These are phyloP conservation scores for Dendronephthya gigantea DNA, from an alignment of 64 coral and sea anemone species.

Conservation along the genomic window DNA sequence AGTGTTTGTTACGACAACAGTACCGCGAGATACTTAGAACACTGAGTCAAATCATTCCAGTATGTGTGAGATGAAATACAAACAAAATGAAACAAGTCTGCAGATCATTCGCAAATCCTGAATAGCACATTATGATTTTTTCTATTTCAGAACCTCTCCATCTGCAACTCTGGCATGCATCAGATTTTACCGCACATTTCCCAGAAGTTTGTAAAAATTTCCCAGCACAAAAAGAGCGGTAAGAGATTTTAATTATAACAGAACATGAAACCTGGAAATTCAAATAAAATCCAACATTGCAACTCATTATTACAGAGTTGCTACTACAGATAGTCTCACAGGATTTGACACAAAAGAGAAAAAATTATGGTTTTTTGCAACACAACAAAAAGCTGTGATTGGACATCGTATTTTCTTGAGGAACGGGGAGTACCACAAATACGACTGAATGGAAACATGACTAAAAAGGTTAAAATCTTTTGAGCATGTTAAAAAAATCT, in stretches of 20 bases:
- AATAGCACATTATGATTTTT: not conserved
- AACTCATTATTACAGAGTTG: conserved; percentile 14
- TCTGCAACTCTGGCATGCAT: conserved; percentile 66
- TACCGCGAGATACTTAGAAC: not conserved
- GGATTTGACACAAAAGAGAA: not conserved
- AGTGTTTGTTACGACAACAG: not conserved
- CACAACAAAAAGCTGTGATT: conserved; percentile 77
- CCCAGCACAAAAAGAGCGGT: conserved; percentile 76
- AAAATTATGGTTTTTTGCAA: conserved; percentile 88
- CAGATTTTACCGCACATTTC: conserved; percentile 68
- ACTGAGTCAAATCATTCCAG: not conserved
- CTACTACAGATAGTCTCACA: conserved; percentile 27
- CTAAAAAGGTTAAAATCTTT: conserved; percentile 35
- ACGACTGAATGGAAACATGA: conserved; percentile 69
- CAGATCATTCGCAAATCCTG: too few relatives aligned
- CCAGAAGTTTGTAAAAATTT: conserved; percentile 76
- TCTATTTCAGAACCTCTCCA: conserved; percentile 42
- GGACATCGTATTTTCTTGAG: conserved; percentile 49
- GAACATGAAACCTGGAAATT: not conserved
- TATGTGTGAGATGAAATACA: not conserved
- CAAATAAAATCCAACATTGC: not conserved
- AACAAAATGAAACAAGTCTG: not conserved
- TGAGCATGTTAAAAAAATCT: too few relatives aligned
- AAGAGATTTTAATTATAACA: not conserved
- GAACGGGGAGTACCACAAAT: conserved; percentile 32